A percentile compares a stretch with the other conserved stretches of the same genome.
Conservation (phyloP, 1,140 invertebrate genomes). For the Coelopa frigida region DNA sequence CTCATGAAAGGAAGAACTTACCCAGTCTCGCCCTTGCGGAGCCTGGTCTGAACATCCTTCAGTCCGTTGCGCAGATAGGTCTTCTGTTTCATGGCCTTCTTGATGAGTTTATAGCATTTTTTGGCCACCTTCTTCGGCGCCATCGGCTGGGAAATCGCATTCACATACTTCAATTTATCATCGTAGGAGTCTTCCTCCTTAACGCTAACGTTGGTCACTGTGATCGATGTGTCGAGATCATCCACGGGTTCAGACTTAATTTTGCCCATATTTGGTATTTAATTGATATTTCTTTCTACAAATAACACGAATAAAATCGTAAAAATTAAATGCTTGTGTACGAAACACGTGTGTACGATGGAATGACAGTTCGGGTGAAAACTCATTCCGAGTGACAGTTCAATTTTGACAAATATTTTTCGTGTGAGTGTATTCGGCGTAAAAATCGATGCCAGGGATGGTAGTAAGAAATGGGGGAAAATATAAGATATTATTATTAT, state of each 20-base stretch:
- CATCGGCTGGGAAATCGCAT: conserved; percentile 81
- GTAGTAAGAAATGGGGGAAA: too few species aligned
- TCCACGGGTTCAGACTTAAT: conserved; percentile 48
- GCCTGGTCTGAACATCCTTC: conserved; percentile 80
- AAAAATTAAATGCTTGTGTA: too few species aligned
- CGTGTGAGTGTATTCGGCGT: too few species aligned
- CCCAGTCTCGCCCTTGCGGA: conserved; percentile 85
- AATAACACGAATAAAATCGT: too few species aligned
- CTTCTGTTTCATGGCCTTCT: conserved; percentile 80
- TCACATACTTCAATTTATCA: conserved; percentile 66
- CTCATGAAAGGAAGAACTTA: conserved; percentile 45
- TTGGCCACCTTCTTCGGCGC: conserved; percentile 90
- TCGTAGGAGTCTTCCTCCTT: conserved; percentile 56
- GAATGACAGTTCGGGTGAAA: too few species aligned
- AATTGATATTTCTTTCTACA: too few species aligned
- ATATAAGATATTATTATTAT: too few species aligned
- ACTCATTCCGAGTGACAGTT: too few species aligned
- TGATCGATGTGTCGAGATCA: conserved; percentile 26
- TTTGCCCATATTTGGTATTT: conserved; percentile 52
- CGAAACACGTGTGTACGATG: too few species aligned
- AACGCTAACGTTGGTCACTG: conserved; percentile 23
- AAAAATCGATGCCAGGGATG: too few species aligned
- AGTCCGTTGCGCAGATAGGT: conserved; percentile 70
- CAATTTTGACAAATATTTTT: too few species aligned
- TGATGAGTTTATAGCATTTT: conserved; percentile 88